phyloP scores from a whole-genome alignment of 2,797 vertebrate genomes.

The Trematomus bernacchii region DNA sequence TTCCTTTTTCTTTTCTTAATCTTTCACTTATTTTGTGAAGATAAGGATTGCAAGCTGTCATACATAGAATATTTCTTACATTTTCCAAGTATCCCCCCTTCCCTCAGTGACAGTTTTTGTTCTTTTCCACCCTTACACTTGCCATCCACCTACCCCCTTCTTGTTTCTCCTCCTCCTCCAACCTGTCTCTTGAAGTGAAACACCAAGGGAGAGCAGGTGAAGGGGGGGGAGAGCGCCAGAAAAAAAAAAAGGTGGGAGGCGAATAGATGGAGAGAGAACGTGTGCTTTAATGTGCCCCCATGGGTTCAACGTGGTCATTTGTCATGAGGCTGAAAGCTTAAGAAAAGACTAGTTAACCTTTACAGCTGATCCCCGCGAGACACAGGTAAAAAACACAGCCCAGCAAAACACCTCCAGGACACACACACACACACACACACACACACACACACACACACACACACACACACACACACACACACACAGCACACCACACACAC shows the following conservation, averaged over 20 bases:
- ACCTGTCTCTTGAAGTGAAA: conserved; percentile 60
- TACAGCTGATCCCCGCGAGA: conserved; percentile 83
- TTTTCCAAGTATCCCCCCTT: too few relatives aligned
- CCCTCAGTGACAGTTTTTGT: conserved; percentile 41
- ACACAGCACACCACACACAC: not conserved
- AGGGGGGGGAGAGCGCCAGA: not conserved
- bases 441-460: too few relatives aligned
- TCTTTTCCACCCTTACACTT: conserved; percentile 19
- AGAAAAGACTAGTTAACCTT: conserved; percentile 91
- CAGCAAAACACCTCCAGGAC: conserved; percentile 78
- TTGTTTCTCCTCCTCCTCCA: conserved; percentile 46
- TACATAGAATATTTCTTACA: too few relatives aligned
- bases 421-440: too few relatives aligned
- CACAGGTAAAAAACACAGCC: conserved; percentile 63
- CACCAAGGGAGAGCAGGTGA: conserved; percentile 39
- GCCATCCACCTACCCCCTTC: conserved; percentile 43
- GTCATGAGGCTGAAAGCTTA: conserved; percentile 89
- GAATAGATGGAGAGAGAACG: conserved; percentile 67
- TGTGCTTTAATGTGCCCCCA: conserved; percentile 78
- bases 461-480: conserved; percentile 1
- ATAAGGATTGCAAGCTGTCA: conserved; percentile 25
- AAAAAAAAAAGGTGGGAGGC: conserved; percentile 21
- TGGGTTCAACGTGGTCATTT: conserved; percentile 86
- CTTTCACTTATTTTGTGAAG: conserved; percentile 25
- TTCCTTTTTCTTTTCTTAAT: conserved; percentile 12